Conservation (phyloP, 2,113 vertebrate genomes). For the Nyctereutes procyonoides region DNA sequence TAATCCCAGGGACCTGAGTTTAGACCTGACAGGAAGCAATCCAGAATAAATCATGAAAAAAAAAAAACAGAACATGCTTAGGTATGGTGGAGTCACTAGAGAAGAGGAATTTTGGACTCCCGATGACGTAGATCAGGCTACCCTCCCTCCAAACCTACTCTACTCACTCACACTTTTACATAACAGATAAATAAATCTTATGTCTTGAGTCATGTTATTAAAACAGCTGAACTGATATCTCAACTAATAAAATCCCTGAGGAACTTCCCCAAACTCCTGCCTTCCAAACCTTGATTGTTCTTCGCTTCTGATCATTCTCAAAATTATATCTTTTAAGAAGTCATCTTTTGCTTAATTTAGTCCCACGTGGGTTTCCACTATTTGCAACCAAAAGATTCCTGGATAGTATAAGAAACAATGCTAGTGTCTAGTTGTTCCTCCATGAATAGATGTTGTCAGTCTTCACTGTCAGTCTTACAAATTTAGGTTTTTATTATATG, state of each 20-base stretch:
- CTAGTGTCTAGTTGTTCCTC: neutral
- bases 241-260: neutral
- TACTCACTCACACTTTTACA: neutral
- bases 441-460: neutral
- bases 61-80: neutral
- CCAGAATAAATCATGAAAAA: neutral
- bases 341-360: constrained; percentile 24
- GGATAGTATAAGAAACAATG: neutral
- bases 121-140: neutral
- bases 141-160: neutral
- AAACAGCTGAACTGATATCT: neutral
- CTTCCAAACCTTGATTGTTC: neutral
- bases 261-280: neutral
- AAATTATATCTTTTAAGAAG: neutral
- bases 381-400: neutral
- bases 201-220: neutral
- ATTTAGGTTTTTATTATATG: neutral
- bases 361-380: neutral
- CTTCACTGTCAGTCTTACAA: neutral
- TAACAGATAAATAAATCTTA: neutral
- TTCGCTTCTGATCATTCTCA: neutral
- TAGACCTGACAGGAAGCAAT: neutral
- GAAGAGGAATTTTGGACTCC: neutral
- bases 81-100: neutral
- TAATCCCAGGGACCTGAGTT: neutral